Evolutionary conservation across 2,113 vertebrate genomes (phyloP).

Genomic region (Microcebus jonahi): DNA sequence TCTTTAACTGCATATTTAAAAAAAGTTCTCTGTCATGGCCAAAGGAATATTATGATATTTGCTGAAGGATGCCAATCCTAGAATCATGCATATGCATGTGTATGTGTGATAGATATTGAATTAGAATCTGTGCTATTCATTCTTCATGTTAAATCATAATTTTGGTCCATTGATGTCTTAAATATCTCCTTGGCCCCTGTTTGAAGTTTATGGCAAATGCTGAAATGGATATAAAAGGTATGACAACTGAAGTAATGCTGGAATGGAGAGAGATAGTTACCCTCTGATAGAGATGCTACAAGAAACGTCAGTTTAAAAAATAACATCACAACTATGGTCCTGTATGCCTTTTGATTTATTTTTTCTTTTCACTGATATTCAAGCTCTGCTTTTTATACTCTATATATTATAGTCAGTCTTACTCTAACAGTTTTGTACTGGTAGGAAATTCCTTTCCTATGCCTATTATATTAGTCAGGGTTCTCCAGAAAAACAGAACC

Average conservation of each 20-base stretch:
- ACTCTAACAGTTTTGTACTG: background rate
- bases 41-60: background rate
- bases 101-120: background rate
- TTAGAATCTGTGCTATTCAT: background rate
- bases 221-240: background rate
- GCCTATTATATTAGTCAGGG: background rate
- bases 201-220: slow-evolving; percentile 19
- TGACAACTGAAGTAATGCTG: background rate
- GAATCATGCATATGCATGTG: background rate
- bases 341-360: background rate
- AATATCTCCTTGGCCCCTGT: background rate
- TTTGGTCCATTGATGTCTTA: slow-evolving; percentile 15
- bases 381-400: background rate
- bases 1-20: slow-evolving; percentile 32
- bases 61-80: background rate
- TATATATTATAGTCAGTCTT: background rate
- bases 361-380: background rate
- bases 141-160: background rate
- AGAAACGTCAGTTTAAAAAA: slow-evolving; percentile 2
- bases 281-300: background rate
- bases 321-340: background rate
- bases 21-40: background rate
- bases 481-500: background rate
- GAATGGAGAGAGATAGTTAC: background rate
- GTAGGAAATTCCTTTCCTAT: background rate